Evolutionary conservation across 2,797 vertebrate genomes (phyloP).

Genomic region (Cryptoprocta ferox): DNA sequence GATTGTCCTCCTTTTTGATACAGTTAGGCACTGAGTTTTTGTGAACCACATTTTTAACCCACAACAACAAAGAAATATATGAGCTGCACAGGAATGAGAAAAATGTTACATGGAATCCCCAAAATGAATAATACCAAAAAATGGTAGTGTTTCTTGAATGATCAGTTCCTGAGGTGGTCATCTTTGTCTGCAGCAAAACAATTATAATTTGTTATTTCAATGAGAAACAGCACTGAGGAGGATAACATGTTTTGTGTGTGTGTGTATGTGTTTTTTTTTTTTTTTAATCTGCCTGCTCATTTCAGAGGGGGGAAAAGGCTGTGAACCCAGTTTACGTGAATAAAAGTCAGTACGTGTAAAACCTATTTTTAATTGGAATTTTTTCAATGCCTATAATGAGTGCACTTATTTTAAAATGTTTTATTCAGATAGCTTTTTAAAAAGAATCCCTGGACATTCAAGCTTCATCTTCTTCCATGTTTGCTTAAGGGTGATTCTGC

Average conservation of each 20-base stretch:
- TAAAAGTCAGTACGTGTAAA: neutral
- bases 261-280: neutral
- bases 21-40: conserved; percentile 9
- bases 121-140: neutral
- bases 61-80: neutral
- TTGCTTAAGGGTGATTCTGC: neutral
- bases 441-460: neutral
- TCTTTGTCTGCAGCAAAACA: neutral
- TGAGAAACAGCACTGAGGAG: neutral
- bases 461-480: neutral
- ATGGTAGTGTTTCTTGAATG: neutral
- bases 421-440: neutral
- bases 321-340: neutral
- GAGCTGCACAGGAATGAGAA: neutral
- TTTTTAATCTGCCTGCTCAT: neutral
- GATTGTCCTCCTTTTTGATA: neutral
- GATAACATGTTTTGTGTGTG: neutral
- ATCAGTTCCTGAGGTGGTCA: neutral
- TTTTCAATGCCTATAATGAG: neutral
- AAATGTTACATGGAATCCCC: neutral
- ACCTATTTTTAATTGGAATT: neutral
- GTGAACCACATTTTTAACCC: neutral
- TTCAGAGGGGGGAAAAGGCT: neutral
- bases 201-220: neutral
- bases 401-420: neutral